Evolutionary conservation across 2,888 invertebrate genomes (phyloP).

Genomic region (Sialis lutaria): DNA sequence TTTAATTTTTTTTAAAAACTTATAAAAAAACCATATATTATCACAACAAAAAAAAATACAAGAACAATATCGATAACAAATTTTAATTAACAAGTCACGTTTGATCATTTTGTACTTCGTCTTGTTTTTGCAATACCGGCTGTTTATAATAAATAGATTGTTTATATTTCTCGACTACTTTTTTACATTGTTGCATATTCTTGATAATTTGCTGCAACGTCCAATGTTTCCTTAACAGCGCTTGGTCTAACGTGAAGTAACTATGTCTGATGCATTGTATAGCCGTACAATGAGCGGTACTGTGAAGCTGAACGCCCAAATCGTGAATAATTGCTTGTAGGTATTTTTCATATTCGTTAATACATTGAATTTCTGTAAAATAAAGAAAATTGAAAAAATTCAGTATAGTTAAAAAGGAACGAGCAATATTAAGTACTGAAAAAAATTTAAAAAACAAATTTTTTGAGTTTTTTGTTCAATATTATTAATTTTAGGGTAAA

Average conservation of each 20-base stretch:
- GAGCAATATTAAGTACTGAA: too few relatives aligned
- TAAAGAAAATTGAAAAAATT: conserved; percentile 11
- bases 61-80: too few relatives aligned
- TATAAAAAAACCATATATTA: too few relatives aligned
- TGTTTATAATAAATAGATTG: conserved; percentile 7
- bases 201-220: conserved; percentile 44
- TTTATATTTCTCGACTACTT: conserved; percentile 32
- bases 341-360: conserved; percentile 70
- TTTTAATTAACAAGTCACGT: too few relatives aligned
- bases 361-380: conserved; percentile 62
- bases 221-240: conserved; percentile 74
- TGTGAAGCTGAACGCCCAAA: conserved; percentile 60
- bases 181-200: conserved; percentile 40
- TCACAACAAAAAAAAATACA: too few relatives aligned
- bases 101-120: too few relatives aligned
- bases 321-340: conserved; percentile 66
- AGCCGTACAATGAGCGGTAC: conserved; percentile 62
- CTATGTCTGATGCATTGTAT: conserved; percentile 72
- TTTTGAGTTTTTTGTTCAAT: neutral
- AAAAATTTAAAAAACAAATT: too few relatives aligned
- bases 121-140: too few relatives aligned
- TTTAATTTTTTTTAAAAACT: too few relatives aligned
- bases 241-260: conserved; percentile 55
- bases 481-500: too few relatives aligned
- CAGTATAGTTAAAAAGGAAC: too few relatives aligned